phyloP scores from a whole-genome alignment of 2,888 invertebrate species.

The Tetragonula carbonaria region DNA sequence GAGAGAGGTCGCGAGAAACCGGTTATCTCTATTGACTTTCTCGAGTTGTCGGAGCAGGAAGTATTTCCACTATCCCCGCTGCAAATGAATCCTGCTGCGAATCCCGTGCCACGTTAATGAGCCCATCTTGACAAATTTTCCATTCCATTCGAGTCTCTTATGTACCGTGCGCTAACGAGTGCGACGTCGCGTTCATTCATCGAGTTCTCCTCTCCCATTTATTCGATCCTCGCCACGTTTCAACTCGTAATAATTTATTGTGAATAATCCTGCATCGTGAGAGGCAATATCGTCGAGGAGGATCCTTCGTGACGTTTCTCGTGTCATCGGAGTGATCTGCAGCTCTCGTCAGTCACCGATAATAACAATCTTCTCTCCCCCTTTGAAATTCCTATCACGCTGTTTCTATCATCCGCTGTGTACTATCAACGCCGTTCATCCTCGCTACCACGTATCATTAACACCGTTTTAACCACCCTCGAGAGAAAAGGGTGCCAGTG shows the following conservation, averaged over 20 bases:
- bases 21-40: constrained; percentile 17
- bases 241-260: background rate
- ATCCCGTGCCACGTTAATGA: constrained; percentile 26
- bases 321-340: background rate
- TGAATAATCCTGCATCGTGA: too few relatives aligned
- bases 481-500: too few relatives aligned
- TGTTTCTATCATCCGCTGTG: too few relatives aligned
- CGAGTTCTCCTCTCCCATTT: background rate
- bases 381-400: too few relatives aligned
- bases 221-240: background rate
- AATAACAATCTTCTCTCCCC: background rate
- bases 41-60: background rate
- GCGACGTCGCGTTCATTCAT: background rate
- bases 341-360: background rate
- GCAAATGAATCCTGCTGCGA: background rate
- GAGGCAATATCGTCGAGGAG: too few relatives aligned
- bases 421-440: background rate
- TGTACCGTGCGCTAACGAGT: background rate
- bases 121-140: background rate
- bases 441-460: background rate
- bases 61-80: background rate
- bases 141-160: background rate
- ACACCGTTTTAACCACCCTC: too few relatives aligned
- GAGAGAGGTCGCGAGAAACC: constrained; percentile 2
- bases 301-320: too few relatives aligned